Base-by-base conservation (phyloP, 2,888 invertebrate species). In the Xylota sylvarum region DNA sequence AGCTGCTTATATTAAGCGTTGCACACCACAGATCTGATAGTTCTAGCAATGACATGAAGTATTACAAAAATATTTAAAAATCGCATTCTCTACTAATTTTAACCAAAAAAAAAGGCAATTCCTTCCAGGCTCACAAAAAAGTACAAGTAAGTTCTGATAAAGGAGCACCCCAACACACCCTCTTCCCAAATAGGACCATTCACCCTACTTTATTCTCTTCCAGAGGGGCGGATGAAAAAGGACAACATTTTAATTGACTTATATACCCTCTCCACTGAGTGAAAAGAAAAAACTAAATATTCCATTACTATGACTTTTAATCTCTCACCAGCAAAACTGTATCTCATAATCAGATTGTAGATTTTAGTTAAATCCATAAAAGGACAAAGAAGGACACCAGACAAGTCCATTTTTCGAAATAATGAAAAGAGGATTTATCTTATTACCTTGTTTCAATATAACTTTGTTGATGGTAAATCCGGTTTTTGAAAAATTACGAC, bases 301-400 rank as follows among this genome's bases (percentile, higher is more conserved):
- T 10, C 50, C 23, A 50, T 50, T 50, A 50, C 50, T 23, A 50
- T 50, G 50, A 50, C 50, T 50, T 23, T 23, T 50, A 23, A 50
- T 50, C 19, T 23, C 19, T 19, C 50, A 19, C 19, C 50, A 10
- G 50, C 12, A 23, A 17, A 23, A 23, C 50, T 46, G 62, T 62
- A 62, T 27, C 62, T 43, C 62, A 30, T 62, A 62, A 62, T 62
- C 62, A 62, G 62, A 62, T 62, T 62, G 27, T 62, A 9, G 27
- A 43, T 23, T 62, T 62, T 43, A 46, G 43, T 62, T 62, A 62
- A 62, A 43, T 62, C 62, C 30, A 27, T 30, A 43, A 62, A 62
- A 62, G 43, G 43, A 43, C 62, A 46, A n/a, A 27, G 14, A 23
- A 27, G 12, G 43, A 23, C 19, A 23, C 35, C 40, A 60, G 23